Conservation (phyloP, 2,113 vertebrate genomes). For the Python bivittatus region DNA sequence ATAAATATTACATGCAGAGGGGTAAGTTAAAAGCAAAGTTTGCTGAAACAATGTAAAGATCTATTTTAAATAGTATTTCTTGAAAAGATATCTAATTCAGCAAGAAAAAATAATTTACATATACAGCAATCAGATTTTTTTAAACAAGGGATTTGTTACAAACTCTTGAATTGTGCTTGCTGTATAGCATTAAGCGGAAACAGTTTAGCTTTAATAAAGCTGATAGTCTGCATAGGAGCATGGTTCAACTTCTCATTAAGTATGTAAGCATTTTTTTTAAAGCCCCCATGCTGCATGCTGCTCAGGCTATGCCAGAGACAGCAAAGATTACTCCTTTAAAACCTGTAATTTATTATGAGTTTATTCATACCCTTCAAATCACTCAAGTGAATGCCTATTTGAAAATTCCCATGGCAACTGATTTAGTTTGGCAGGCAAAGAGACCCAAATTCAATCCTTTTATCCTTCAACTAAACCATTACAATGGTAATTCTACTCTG, state of each 20-base stretch:
- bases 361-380: conserved; percentile 80
- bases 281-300: conserved; percentile 60
- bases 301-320: conserved; percentile 65
- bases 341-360: conserved; percentile 72
- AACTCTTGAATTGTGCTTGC: conserved; percentile 68
- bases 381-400: conserved; percentile 78
- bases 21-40: conserved; percentile 66
- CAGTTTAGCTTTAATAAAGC: conserved; percentile 72
- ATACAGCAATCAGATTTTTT: conserved; percentile 66
- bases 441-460: conserved; percentile 78
- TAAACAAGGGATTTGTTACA: conserved; percentile 65
- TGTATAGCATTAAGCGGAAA: conserved; percentile 66
- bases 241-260: conserved; percentile 73
- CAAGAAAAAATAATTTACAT: conserved; percentile 66
- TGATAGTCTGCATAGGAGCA: conserved; percentile 56
- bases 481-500: conserved; percentile 77
- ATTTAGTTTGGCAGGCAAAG: conserved; percentile 78
- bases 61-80: conserved; percentile 69
- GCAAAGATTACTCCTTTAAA: conserved; percentile 70
- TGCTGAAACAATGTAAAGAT: conserved; percentile 71
- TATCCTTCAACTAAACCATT: conserved; percentile 78
- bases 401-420: conserved; percentile 83
- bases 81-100: conserved; percentile 66
- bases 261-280: conserved; percentile 69
- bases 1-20: conserved; percentile 63